phyloP scores from a whole-genome alignment of 1,140 invertebrate species.

The Periplaneta americana region DNA sequence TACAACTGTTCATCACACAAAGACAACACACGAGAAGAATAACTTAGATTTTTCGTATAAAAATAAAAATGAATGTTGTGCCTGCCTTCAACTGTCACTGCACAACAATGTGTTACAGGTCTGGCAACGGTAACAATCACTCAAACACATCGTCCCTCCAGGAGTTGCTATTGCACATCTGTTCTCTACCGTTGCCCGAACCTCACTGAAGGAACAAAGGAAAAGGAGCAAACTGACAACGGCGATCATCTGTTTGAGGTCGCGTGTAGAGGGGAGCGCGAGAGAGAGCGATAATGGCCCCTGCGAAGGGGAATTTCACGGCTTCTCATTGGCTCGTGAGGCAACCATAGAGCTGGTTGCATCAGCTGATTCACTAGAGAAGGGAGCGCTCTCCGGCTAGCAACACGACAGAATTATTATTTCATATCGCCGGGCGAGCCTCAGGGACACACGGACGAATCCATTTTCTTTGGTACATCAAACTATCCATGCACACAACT shows the following conservation, averaged over 20 bases:
- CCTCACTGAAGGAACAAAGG: neutral
- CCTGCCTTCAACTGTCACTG: neutral
- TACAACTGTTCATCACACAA: neutral
- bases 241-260: neutral
- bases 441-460: neutral
- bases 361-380: neutral
- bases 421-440: neutral
- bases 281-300: neutral
- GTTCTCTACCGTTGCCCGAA: neutral
- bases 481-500: neutral
- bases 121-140: neutral
- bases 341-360: neutral
- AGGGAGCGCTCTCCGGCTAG: neutral
- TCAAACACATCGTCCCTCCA: neutral
- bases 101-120: neutral
- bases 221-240: neutral
- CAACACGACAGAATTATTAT: neutral
- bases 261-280: neutral
- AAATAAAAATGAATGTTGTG: no score
- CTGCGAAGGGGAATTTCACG: neutral
- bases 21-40: neutral
- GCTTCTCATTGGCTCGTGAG: neutral
- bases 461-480: neutral
- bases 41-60: neutral
- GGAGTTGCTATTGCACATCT: neutral